Evolutionary conservation across 2,888 invertebrate genomes (phyloP), one percentile per base, ranked within the genome.

Genomic region (Plebejus anna): DNA sequence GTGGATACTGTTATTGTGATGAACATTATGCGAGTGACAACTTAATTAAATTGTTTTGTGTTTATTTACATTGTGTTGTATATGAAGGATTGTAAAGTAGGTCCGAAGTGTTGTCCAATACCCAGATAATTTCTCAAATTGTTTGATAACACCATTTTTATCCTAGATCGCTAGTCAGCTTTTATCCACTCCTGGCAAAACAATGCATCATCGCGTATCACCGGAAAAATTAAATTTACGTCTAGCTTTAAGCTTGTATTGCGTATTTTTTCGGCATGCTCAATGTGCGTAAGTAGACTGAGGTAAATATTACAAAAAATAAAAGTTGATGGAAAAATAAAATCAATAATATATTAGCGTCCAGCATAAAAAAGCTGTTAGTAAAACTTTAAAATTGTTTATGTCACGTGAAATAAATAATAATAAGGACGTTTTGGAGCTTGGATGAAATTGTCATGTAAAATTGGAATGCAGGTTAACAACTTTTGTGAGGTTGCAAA

Each of bases 51-150:
- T 55, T 32, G 32, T 73, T 16, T 73, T 6, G 28, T 28, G 4
- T 72, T 61, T 61, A 28, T 61, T 47, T 47, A 47, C n/a, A 61
- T 61, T 61, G 61, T 61, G 7, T 42, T 42, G 42, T 47, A 47
- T 9, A 47, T 47, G 9, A 47, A 9, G 47, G 47, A 47, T 47
- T 47, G 47, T 47, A 47, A 9, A 47, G 2, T 47, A 47, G 47
- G 47, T 47, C 9, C 13, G 66, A 32, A 66, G 66, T 13, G 13
- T 36, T 32, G 9, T 59, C 55, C 55, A 55, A 42, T 42, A 9
- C 42, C 7, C 42, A 42, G 7, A 42, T 42, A 9, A 42, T 42
- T 9, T 42, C 9, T 42, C 42, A 42, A 42, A 42, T 42, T 42
- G 42, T 42, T 42, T 42, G 2, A 42, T 47, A 9, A 9, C 11